These are phyloP conservation scores for Geotrupes spiniger DNA, from an alignment of 2,888 invertebrate genomes.

Conservation along the genomic window DNA sequence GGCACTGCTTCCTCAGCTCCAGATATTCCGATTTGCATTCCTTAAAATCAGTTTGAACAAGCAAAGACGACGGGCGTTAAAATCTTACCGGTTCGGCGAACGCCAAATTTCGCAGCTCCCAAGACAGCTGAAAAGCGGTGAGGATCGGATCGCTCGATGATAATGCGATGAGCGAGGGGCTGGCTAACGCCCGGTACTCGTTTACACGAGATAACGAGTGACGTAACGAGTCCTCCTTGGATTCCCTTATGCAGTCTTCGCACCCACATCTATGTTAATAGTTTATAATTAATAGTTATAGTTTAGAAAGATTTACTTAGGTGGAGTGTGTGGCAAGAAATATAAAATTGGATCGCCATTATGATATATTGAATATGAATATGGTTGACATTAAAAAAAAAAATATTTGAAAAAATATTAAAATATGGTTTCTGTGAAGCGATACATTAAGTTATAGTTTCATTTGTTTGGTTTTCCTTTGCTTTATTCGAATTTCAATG, in stretches of 20 bases:
- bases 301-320: too few relatives aligned
- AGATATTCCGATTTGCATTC: conserved; percentile 91
- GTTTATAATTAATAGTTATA: too few relatives aligned
- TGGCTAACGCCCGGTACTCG: conserved; percentile 87
- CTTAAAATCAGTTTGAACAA: conserved; percentile 38
- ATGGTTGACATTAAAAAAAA: too few relatives aligned
- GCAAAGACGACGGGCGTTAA: not conserved
- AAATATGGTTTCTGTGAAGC: too few relatives aligned
- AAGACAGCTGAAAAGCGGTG: conserved; percentile 92
- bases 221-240: conserved; percentile 71
- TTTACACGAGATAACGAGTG: conserved; percentile 88
- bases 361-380: too few relatives aligned
- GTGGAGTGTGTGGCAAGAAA: too few relatives aligned
- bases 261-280: conserved; percentile 71
- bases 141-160: conserved; percentile 90
- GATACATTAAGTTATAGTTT: too few relatives aligned
- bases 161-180: conserved; percentile 89
- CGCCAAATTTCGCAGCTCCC: conserved; percentile 88
- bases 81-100: conserved; percentile 76
- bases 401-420: too few relatives aligned
- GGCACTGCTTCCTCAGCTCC: conserved; percentile 79
- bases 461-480: too few relatives aligned
- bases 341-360: too few relatives aligned
- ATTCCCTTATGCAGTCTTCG: conserved; percentile 76
- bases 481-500: too few relatives aligned